Percentiles rank a stretch among this genome's conserved stretches.
These are phyloP conservation scores for Pachliopta kotzebuea DNA, from an alignment of 2,888 invertebrate genomes.

Conservation along the genomic window DNA sequence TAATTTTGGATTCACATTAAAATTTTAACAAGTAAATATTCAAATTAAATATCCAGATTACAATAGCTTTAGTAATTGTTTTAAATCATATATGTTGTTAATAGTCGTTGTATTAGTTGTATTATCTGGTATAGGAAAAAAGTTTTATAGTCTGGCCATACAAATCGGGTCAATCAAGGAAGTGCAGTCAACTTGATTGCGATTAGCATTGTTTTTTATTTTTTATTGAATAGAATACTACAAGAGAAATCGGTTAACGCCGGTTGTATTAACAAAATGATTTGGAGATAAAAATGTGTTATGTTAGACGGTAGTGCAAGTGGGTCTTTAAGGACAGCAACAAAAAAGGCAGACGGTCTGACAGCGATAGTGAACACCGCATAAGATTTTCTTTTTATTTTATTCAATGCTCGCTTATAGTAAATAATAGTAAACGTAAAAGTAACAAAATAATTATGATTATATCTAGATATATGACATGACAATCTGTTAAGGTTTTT, in stretches of 20 bases:
- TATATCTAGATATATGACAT: background rate
- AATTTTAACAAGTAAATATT: background rate
- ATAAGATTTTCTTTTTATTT: conserved; percentile 42
- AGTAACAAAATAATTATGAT: background rate
- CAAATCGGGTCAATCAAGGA: conserved; percentile 63
- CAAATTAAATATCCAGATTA: too few relatives aligned
- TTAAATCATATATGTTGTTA: background rate
- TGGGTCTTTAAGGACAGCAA: conserved; percentile 50
- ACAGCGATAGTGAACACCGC: conserved; percentile 63
- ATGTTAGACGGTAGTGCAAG: conserved; percentile 51
- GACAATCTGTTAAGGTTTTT: background rate
- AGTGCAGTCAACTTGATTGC: conserved; percentile 61
- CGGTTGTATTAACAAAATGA: conserved; percentile 42
- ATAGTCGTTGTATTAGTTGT: background rate
- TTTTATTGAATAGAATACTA: conserved; percentile 56
- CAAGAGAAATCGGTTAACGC: conserved; percentile 47
- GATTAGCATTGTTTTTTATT: conserved; percentile 59
- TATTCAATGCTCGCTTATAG: conserved; percentile 1
- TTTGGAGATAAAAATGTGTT: conserved; percentile 53
- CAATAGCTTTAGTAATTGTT: background rate
- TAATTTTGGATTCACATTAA: background rate
- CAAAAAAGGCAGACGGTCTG: conserved; percentile 51
- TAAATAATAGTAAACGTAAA: background rate
- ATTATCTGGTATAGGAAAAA: conserved; percentile 25
- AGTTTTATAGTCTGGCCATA: conserved; percentile 50